Percentiles rank a stretch among this genome's conserved stretches.
Evolutionary conservation across 2,888 invertebrate genomes (phyloP).

Genomic region (Oscheius sp.): DNA sequence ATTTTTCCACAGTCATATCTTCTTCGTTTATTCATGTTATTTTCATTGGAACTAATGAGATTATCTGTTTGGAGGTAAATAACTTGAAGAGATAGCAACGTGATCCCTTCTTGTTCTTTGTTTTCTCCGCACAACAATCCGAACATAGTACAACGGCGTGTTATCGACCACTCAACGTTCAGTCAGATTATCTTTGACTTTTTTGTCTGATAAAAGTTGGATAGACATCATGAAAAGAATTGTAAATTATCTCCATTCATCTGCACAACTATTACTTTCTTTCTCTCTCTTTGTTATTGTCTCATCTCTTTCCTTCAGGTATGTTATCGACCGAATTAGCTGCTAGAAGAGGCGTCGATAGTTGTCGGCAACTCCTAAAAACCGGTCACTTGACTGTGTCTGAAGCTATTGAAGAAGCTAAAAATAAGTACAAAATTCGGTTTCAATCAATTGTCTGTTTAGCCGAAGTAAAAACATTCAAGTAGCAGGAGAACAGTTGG

Average conservation of each 20-base stretch:
- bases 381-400: neutral
- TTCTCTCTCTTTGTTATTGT: no score
- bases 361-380: neutral
- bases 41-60: no score
- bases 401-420: constrained; percentile 5
- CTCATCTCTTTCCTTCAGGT: neutral
- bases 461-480: neutral
- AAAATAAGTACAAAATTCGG: neutral
- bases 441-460: neutral
- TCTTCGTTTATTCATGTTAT: no score
- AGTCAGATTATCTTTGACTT: neutral
- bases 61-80: no score
- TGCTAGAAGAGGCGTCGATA: constrained; percentile 8
- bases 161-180: no score
- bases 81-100: no score
- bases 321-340: constrained; percentile 15
- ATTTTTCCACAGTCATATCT: no score
- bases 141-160: no score
- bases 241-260: neutral
- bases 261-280: no score
- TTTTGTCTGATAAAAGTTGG: neutral
- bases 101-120: no score
- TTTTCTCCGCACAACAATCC: no score
- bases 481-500: neutral
- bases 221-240: neutral